Evolutionary conservation across 2,797 vertebrate genomes (phyloP).

Genomic region (Tangara arthus): DNA sequence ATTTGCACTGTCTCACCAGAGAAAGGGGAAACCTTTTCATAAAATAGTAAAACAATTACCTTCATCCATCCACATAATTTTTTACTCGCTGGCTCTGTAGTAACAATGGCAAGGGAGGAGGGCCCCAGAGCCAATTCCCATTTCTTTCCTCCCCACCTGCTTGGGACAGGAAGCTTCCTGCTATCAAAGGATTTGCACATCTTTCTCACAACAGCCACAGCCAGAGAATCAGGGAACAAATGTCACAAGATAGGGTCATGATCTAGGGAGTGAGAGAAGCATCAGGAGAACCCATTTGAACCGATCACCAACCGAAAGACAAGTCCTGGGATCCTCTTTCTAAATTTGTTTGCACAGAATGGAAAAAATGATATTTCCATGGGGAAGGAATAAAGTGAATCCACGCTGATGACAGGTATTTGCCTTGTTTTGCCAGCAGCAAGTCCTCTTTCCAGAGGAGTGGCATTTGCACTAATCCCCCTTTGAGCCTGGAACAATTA

Average conservation of each 20-base stretch:
- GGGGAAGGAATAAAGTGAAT: slow-evolving; percentile 48
- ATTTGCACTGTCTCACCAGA: not conserved
- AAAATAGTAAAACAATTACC: not conserved
- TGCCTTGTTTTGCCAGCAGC: slow-evolving; percentile 61
- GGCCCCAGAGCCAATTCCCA: not conserved
- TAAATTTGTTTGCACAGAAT: slow-evolving; percentile 19
- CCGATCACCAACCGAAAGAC: not conserved
- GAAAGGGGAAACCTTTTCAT: not conserved
- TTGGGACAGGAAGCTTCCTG: slow-evolving; percentile 2
- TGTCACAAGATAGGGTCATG: not conserved
- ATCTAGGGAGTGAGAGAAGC: not conserved
- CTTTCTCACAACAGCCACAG: not conserved
- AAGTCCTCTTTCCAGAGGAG: slow-evolving; percentile 32
- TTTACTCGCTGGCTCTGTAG: not conserved
- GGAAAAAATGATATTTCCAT: slow-evolving; percentile 49
- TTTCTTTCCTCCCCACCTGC: not conserved
- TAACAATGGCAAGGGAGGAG: not conserved
- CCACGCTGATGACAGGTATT: slow-evolving; percentile 44
- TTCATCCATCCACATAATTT: not conserved
- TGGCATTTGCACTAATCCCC: slow-evolving; percentile 44
- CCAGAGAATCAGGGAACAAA: slow-evolving; percentile 8
- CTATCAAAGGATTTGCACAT: slow-evolving; percentile 26
- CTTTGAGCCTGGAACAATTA: slow-evolving; percentile 50
- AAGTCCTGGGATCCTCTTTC: slow-evolving; percentile 16
- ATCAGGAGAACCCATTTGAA: not conserved